Evolutionary conservation across 2,888 invertebrate species (phyloP), one percentile per base, ranked within the genome.

Genomic region (Apodemia mormo): DNA sequence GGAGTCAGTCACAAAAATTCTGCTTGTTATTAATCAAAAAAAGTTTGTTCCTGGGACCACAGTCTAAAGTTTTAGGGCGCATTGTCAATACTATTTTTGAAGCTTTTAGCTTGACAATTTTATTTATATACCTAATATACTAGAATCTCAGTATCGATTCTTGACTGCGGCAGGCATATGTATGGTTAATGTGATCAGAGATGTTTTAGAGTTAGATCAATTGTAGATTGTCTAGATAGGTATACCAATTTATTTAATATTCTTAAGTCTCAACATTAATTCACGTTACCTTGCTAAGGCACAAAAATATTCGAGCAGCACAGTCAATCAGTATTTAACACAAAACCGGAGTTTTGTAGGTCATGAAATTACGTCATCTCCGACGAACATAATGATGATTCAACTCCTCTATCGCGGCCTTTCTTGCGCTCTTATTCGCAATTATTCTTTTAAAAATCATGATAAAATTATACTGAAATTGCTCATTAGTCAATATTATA

Each of bases 361-460:
- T 85, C 87, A 82, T 76, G 75, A 76, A 73, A 84, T 90, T 88
- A 87, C 90, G 88, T 91, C 90, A 90, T 85, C 77, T 79, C 76
- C 76, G 76, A 73, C 73, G 77, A 74, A 76, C 76, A 80, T 76
- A 77, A 74, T 70, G 82, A 84, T 88, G 85, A 89, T 82, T 87
- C 88, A 89, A 85, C 78, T 73, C 73, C 79, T 79, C 79, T 82
- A 79, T 81, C 82, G 80, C 82, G 82, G 83, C 82, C 82, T 74
- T 81, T 80, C 56, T 45, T 67, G 49, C 64, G 45, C 52, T 9
- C 12, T 29, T n/a, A 66, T 67, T 58, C 58, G 9, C 30, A 58
- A 58, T 58, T 22, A 30, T 58, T 58, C 58, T 58, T 58, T 3
- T 58, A 58, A 58, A 22, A 10, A 29, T 56, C n/a, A 56, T 58